Base-by-base conservation (phyloP, 2,113 vertebrate genomes). In the Bostrychus sinensis region DNA sequence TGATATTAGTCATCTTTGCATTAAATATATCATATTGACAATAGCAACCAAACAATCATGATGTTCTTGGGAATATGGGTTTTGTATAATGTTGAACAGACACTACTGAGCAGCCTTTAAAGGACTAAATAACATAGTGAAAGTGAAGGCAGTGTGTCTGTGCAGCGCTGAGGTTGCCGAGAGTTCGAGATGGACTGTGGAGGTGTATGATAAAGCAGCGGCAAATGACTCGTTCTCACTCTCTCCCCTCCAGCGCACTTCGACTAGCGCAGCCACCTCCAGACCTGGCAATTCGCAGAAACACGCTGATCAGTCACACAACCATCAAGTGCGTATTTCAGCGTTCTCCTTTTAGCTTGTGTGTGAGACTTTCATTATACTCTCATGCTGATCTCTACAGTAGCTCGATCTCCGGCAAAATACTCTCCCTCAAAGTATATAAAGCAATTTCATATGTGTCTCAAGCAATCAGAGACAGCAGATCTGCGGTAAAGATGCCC, bases 321-420 rank as follows among this genome's bases (percentile, higher is more conserved):
- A 48, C 46, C 48, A 22, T 39, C 62, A 56, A 46, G 39, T 34
- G 43, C 16, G 22, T 37, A 11, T 69, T 28, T 61, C 12, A 58
- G 38, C n/a, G n/a, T n/a, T 34, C 30, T 32, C 30, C 30, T 32
- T 32, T 32, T 32, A 32, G 43, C 1, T 16, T 37, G 11, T 30
- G 6, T 59, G 5, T 37, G 32, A 57, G 51, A 68, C 53, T 84
- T 84, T 85, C 72, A 80, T 80, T 81, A 82, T 73, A 76, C 70
- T 57, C 64, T 19, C n/a, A n/a, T 8, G 66, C 70, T 69, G 66
- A 77, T 73, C 62, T 20, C 60, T 41, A 69, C 73, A 69, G 70
- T 46, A 71, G 70, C 72, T 58, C 57, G 72, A 69, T 68, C 66
- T 66, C 58, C n/a, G 62, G 78, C 75, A 72, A 75, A 67, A 65